These are phyloP conservation scores for Drosophila azteca DNA, from an alignment of 1,140 invertebrate genomes.

Conservation along the genomic window DNA sequence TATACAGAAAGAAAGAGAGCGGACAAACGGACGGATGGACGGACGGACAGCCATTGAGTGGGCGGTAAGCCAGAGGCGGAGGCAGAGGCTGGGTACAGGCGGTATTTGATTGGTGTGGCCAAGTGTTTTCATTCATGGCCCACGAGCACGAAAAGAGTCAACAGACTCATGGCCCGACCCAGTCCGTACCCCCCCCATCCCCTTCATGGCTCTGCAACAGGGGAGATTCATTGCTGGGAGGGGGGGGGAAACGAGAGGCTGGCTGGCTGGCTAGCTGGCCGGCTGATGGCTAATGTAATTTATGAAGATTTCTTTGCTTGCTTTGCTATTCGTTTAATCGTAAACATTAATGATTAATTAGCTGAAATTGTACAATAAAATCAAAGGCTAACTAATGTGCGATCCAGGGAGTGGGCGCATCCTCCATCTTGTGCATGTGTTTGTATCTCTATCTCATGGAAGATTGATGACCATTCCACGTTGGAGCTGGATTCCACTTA, in stretches of 20 bases:
- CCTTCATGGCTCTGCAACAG: not conserved
- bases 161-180: conserved; percentile 36
- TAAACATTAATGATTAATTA: conserved; percentile 76
- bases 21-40: not conserved
- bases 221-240: not conserved
- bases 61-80: not conserved
- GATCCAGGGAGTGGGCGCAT: conserved; percentile 11
- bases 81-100: not conserved
- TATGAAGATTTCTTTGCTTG: conserved; percentile 60
- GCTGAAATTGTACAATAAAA: conserved; percentile 31
- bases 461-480: conserved; percentile 63
- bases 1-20: conserved; percentile 44
- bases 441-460: conserved; percentile 24
- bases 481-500: conserved; percentile 50
- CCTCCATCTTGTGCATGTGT: not conserved
- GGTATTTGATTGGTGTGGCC: conserved; percentile 62
- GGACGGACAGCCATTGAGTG: conserved; percentile 18
- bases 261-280: not conserved
- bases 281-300: conserved; percentile 44
- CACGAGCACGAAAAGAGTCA: conserved; percentile 61
- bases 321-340: conserved; percentile 33
- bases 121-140: conserved; percentile 74
- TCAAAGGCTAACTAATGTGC: conserved; percentile 34
- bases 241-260: too few species aligned
- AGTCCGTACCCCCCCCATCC: conserved; percentile 3